Evolutionary conservation across 1,140 invertebrate species (phyloP), one percentile per base, ranked within the genome.

Genomic region (Colletes gigas): DNA sequence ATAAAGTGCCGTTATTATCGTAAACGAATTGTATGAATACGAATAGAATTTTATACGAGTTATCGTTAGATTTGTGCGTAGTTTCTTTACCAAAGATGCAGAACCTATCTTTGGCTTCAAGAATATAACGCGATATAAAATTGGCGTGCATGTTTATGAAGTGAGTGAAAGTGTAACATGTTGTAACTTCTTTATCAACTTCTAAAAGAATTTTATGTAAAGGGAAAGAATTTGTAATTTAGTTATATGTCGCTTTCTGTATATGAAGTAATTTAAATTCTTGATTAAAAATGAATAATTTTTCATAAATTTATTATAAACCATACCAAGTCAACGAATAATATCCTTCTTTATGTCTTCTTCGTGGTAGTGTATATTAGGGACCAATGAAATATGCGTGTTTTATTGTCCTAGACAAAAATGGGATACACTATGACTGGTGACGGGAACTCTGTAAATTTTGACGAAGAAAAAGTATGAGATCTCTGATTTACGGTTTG

Each of bases 211-310:
- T 63, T 62, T 84, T 83, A 88, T 79, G 59, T 74, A 77, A 81
- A 62, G 52, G 12, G 79, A 21, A 70, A 59, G 62, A 72, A 77
- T 72, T 44, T 84, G 75, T 86, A 84, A 66, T 85, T 85, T 47
- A 69, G 39, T 84, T 84, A 82, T 47, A 71, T 82, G 55, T 81
- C 69, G 82, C 70, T 88, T 68, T 78, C 57, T 86, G 68, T 82
- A 85, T 72, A 82, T 76, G 70, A 82, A 69, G 6, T 78, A 52
- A 83, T 62, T 76, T 52, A 75, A 79, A 85, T 70, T 65, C 66
- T 75, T 81, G 62, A 78, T 82, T 44, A 81, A 84, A 76, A 89
- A 88, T 89, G 88, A 88, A 89, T 87, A 87, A 88, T 87, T 87
- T 89, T 89, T 89, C 87, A 85, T 87, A 88, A 60, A 83, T 41